Evolutionary conservation across 2,888 invertebrate species (phyloP).

Genomic region (Drosophila heteroneura): DNA sequence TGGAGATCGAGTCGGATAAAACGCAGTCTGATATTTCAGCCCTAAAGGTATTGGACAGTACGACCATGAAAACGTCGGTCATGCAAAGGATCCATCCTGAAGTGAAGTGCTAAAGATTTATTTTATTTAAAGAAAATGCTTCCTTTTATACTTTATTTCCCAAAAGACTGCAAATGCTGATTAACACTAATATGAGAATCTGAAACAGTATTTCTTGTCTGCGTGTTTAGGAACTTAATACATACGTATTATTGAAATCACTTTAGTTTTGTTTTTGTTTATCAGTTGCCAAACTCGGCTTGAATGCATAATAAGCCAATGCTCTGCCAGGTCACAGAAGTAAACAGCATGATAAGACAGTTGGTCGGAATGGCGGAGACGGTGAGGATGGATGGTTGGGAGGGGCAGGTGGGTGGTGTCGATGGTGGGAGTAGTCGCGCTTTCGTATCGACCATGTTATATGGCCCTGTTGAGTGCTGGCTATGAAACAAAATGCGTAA

Average conservation of each 20-base stretch:
- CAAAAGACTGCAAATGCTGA: constrained; percentile 1
- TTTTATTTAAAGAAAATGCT: neutral
- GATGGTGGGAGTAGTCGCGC: neutral
- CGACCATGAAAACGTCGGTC: neutral
- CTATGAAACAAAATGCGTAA: constrained; percentile 63
- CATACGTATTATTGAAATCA: constrained; percentile 52
- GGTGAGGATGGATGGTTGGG: neutral
- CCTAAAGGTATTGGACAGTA: neutral
- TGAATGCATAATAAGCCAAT: constrained; percentile 66
- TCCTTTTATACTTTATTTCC: neutral
- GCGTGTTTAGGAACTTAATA: constrained; percentile 3
- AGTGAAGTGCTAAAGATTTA: neutral
- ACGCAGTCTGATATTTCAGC: neutral
- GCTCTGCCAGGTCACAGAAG: constrained; percentile 28
- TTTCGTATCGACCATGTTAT: constrained; percentile 21
- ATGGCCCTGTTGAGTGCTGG: constrained; percentile 57
- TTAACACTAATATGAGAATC: constrained; percentile 7
- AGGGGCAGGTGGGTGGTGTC: neutral
- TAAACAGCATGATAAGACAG: neutral
- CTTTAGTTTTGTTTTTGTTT: constrained; percentile 70
- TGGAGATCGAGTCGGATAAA: neutral
- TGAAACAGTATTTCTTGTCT: neutral
- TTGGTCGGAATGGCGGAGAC: neutral
- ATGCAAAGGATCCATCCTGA: neutral
- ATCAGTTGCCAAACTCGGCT: constrained; percentile 60